Percentiles rank a stretch among this genome's conserved stretches.
These are phyloP conservation scores for Lepus americanus DNA, from an alignment of 2,113 vertebrate genomes.

Conservation along the genomic window DNA sequence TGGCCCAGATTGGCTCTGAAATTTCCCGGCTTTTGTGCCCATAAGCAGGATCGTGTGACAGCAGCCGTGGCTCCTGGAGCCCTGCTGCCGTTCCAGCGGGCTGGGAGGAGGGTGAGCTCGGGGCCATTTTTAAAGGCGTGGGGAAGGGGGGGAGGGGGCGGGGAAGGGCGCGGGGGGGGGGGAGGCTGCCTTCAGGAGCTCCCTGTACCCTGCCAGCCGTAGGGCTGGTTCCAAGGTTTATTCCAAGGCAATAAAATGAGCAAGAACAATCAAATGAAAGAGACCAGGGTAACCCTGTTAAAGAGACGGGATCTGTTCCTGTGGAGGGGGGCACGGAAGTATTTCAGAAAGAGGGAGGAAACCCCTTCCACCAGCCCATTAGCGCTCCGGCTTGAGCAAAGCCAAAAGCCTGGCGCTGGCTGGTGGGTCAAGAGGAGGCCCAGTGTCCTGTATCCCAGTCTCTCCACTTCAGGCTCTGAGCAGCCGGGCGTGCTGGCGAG, in stretches of 20 bases:
- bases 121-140: constrained; percentile 73
- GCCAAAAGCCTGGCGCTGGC: background rate
- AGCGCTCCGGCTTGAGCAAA: background rate
- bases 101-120: constrained; percentile 80
- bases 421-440: background rate
- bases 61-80: constrained; percentile 40
- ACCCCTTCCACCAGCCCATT: background rate
- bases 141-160: too few species aligned
- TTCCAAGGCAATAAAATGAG: constrained; percentile 43
- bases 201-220: constrained; percentile 21
- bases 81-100: constrained; percentile 81
- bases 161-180: too few species aligned
- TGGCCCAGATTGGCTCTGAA: constrained; percentile 74
- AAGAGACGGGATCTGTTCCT: background rate
- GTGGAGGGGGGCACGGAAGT: background rate
- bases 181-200: constrained; percentile 59
- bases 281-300: background rate
- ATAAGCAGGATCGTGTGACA: constrained; percentile 76
- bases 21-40: constrained; percentile 79
- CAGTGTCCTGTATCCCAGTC: background rate
- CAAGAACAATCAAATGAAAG: constrained; percentile 17
- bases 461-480: background rate
- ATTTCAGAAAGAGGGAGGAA: background rate
- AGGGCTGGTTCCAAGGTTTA: background rate
- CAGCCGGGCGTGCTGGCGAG: background rate